Conservation (phyloP, 2,888 invertebrate species). For the Philopedon plagiatum region DNA sequence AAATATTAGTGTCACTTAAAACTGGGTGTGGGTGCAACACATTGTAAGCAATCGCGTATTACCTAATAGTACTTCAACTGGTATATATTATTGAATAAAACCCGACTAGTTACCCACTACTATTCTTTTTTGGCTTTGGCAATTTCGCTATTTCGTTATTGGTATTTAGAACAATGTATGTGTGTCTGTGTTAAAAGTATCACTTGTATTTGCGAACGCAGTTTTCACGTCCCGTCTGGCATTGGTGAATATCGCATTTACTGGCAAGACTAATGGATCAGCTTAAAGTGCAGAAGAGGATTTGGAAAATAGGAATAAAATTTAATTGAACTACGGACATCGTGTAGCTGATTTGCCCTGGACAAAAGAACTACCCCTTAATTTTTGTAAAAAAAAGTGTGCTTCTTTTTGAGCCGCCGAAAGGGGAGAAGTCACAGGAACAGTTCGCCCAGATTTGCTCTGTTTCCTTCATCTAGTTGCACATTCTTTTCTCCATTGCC, state of each 20-base stretch:
- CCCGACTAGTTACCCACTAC: constrained; percentile 42
- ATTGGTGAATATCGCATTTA: background rate
- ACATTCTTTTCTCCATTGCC: no score
- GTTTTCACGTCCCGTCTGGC: background rate
- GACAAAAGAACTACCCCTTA: no score
- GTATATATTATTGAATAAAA: constrained; percentile 44
- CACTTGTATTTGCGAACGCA: constrained; percentile 5
- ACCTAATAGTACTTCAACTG: constrained; percentile 37
- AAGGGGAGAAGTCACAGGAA: no score
- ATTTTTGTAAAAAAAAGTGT: no score
- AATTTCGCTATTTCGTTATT: constrained; percentile 35
- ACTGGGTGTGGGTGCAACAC: constrained; percentile 45
- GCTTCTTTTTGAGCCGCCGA: no score
- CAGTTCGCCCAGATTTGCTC: no score
- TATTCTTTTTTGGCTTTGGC: constrained; percentile 41
- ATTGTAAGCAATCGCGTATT: constrained; percentile 40
- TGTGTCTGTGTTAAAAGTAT: background rate
- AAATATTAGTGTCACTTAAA: constrained; percentile 42
- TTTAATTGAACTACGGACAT: no score
- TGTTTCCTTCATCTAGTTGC: no score
- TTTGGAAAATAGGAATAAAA: no score
- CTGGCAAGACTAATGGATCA: no score
- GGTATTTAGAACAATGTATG: constrained; percentile 41
- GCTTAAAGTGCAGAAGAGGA: no score
- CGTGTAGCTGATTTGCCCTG: no score